Percentiles rank a stretch among this genome's conserved stretches.
Conservation (phyloP, 2,888 invertebrate species). For the Apomyelois bistriatella region DNA sequence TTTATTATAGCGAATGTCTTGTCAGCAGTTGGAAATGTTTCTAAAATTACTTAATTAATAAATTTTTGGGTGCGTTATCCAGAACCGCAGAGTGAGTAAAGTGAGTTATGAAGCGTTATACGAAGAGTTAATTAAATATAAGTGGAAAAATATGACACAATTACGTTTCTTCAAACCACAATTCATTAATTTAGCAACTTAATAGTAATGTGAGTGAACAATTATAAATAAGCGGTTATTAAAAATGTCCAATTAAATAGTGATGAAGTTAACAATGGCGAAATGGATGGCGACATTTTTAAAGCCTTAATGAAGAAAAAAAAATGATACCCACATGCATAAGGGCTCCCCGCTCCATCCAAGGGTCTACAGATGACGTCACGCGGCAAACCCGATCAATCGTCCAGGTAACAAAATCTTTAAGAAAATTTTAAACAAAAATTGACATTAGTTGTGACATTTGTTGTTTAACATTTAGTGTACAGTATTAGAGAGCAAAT, state of each 20-base stretch:
- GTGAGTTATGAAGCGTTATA: no score
- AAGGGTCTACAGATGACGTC: conserved; percentile 89
- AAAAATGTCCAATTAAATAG: no score
- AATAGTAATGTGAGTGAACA: no score
- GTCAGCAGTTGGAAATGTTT: background rate
- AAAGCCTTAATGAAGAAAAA: conserved; percentile 27
- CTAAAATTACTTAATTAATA: background rate
- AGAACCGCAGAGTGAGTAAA: background rate
- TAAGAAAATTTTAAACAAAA: no score
- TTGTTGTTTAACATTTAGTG: background rate
- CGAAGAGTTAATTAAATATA: no score
- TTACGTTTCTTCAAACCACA: no score
- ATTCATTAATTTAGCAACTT: no score
- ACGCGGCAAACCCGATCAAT: conserved; percentile 84
- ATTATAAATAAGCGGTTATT: no score
- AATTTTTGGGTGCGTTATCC: background rate
- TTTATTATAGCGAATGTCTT: no score
- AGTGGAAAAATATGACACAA: no score
- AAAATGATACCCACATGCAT: conserved; percentile 85
- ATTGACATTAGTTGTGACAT: no score
- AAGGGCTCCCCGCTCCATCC: conserved; percentile 84
- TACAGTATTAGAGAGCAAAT: no score
- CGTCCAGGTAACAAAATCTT: conserved; percentile 79
- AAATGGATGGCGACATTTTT: conserved; percentile 11
- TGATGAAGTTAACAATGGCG: background rate